These are phyloP conservation scores for Leptopilina syphax DNA, from an alignment of 2,888 invertebrate species.

Conservation along the genomic window DNA sequence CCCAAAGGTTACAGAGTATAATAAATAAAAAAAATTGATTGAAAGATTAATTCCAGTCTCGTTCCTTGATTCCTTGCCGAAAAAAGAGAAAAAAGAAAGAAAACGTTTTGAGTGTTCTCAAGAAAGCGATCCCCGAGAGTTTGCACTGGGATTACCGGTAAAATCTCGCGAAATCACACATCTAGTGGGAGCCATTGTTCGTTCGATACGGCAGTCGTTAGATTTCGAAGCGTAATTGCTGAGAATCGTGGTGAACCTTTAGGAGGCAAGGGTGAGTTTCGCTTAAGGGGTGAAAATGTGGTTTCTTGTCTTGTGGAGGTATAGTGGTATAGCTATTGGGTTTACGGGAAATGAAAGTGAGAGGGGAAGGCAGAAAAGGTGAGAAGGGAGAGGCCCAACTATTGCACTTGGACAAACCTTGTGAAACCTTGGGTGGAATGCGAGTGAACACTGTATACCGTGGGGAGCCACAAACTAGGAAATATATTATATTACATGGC, in stretches of 20 bases:
- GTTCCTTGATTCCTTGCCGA: too few relatives aligned
- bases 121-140: conserved; percentile 4
- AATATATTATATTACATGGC: conserved; percentile 75
- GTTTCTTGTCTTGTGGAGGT: not conserved
- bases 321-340: not conserved
- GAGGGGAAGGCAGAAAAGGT: conserved; percentile 47
- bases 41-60: too few relatives aligned
- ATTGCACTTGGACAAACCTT: conserved; percentile 52
- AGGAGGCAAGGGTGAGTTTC: conserved; percentile 19
- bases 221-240: conserved; percentile 39
- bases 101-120: not conserved
- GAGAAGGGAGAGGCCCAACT: conserved; percentile 42
- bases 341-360: conserved; percentile 22
- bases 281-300: conserved; percentile 41
- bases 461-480: conserved; percentile 73
- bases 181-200: conserved; percentile 38
- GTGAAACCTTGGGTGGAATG: conserved; percentile 59
- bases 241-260: conserved; percentile 19
- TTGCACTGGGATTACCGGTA: conserved; percentile 16
- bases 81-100: not conserved
- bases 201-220: conserved; percentile 41
- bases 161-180: conserved; percentile 39
- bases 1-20: too few relatives aligned
- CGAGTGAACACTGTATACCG: conserved; percentile 65
- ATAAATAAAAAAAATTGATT: too few relatives aligned